These are phyloP conservation scores for Mirza zaza DNA, from an alignment of 2,113 vertebrate species.

Conservation along the genomic window DNA sequence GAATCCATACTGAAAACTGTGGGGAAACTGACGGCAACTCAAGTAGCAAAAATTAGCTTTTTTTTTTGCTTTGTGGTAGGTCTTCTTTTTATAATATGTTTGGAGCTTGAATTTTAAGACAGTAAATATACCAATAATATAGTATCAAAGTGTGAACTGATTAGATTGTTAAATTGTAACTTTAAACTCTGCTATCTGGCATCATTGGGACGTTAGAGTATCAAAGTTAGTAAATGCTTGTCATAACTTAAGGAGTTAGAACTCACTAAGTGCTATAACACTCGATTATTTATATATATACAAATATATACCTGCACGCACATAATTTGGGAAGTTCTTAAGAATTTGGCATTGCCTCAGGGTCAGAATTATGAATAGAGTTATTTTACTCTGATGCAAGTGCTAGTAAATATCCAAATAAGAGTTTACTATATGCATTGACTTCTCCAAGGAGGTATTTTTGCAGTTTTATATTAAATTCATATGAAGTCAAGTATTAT, in stretches of 20 bases:
- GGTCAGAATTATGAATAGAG: not conserved
- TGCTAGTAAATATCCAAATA: not conserved
- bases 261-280: not conserved
- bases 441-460: slow-evolving; percentile 30
- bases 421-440: not conserved
- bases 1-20: slow-evolving; percentile 92
- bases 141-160: not conserved
- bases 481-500: not conserved
- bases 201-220: not conserved
- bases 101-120: slow-evolving; percentile 45
- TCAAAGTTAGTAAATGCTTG: slow-evolving; percentile 2
- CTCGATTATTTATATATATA: not conserved
- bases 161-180: not conserved
- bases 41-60: slow-evolving; percentile 98
- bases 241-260: not conserved
- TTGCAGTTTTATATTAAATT: slow-evolving; percentile 31
- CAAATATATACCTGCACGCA: not conserved
- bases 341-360: not conserved
- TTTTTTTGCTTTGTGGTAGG: slow-evolving; percentile 98
- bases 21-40: slow-evolving; percentile 93
- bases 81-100: slow-evolving; percentile 56
- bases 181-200: not conserved
- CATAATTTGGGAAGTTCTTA: not conserved
- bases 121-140: not conserved
- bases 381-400: not conserved